Percentiles rank a stretch among this genome's conserved stretches.
Conservation (phyloP, 2,797 vertebrate species). For the Tinamus major region DNA sequence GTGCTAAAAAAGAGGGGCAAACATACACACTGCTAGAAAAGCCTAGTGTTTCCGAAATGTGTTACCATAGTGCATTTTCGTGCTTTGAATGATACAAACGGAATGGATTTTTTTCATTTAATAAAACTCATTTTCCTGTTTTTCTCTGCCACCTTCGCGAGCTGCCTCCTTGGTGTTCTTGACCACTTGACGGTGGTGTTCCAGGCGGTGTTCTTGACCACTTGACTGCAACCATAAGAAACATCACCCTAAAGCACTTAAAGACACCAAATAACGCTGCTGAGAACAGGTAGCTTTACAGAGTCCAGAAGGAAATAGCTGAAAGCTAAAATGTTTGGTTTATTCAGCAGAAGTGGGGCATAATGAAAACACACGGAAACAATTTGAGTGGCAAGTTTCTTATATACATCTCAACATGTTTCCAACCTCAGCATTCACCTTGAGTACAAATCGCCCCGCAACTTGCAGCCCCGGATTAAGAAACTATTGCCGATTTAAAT, state of each 20-base stretch:
- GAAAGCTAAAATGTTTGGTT: conserved; percentile 68
- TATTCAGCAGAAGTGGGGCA: conserved; percentile 42
- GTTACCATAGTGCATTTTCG: not conserved
- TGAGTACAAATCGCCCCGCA: conserved; percentile 64
- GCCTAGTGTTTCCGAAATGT: not conserved
- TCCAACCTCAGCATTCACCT: conserved; percentile 56
- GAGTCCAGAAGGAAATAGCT: conserved; percentile 67
- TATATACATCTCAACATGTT: conserved; percentile 36
- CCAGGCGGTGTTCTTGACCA: not conserved
- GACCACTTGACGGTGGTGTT: conserved; percentile 5
- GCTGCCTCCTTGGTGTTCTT: not conserved
- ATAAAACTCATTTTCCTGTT: conserved; percentile 8
- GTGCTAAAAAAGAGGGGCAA: not conserved
- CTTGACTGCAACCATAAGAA: conserved; percentile 35
- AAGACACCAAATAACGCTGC: conserved; percentile 57
- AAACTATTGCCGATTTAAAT: conserved; percentile 59
- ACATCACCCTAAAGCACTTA: conserved; percentile 45
- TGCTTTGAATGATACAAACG: not conserved
- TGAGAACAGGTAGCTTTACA: conserved; percentile 73
- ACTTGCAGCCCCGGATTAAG: conserved; percentile 48
- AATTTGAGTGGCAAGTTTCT: conserved; percentile 48
- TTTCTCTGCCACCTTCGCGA: conserved; percentile 24
- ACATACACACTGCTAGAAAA: not conserved
- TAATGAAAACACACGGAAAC: conserved; percentile 65
- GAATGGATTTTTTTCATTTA: conserved; percentile 22